Evolutionary conservation across 2,888 invertebrate genomes (phyloP).

Genomic region (Chouioia cunea): DNA sequence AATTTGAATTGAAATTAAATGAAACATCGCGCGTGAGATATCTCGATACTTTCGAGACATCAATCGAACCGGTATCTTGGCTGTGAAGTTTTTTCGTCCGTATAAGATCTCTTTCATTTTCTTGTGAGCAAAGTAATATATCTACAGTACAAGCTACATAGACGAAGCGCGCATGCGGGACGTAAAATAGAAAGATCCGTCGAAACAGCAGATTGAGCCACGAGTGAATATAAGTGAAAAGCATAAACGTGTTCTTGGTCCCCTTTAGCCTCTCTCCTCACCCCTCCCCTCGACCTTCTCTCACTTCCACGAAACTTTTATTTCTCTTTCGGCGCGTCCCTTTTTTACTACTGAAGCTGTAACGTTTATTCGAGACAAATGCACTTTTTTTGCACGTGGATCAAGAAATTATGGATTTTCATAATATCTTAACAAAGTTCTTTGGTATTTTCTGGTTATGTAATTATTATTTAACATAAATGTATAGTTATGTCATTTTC

Average conservation of each 20-base stretch:
- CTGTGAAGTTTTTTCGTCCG: not conserved
- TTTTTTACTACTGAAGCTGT: no score
- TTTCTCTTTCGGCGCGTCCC: no score
- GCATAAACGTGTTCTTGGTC: slow-evolving; percentile 24
- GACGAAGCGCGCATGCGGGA: slow-evolving; percentile 9
- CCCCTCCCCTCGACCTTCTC: not conserved
- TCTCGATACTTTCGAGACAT: not conserved
- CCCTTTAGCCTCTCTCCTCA: not conserved
- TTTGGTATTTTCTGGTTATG: not conserved
- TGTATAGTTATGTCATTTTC: not conserved
- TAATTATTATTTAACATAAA: not conserved
- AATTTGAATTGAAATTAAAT: no score
- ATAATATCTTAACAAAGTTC: not conserved
- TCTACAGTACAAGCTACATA: not conserved
- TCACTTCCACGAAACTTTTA: not conserved
- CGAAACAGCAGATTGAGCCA: slow-evolving; percentile 5
- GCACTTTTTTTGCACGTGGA: no score
- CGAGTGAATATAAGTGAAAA: slow-evolving; percentile 31
- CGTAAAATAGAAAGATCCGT: slow-evolving; percentile 20
- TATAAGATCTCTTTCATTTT: not conserved
- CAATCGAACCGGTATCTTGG: not conserved
- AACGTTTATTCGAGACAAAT: no score
- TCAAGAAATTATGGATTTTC: not conserved
- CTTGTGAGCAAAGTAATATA: not conserved
- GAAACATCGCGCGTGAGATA: not conserved